Evolutionary conservation across 1,140 invertebrate genomes (phyloP).

Genomic region (Drosophila kurseongensis): DNA sequence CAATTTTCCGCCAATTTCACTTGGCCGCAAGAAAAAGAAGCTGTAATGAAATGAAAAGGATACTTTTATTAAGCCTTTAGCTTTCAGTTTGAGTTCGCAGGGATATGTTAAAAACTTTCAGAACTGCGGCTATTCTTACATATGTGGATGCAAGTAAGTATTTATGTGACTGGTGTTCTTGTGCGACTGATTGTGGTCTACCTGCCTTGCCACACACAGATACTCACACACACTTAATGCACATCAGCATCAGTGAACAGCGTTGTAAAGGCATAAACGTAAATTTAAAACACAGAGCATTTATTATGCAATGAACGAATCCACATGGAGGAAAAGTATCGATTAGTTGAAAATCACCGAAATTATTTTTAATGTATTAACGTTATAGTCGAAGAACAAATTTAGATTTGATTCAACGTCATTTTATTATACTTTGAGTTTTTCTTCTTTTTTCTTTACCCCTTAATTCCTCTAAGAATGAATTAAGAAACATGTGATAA

Average conservation of each 20-base stretch:
- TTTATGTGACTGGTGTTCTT: slow-evolving; percentile 12
- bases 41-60: slow-evolving; percentile 59
- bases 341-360: background rate
- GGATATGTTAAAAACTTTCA: slow-evolving; percentile 21
- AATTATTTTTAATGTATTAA: too few species aligned
- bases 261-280: slow-evolving; percentile 58
- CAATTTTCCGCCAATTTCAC: slow-evolving; percentile 49
- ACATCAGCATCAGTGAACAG: slow-evolving; percentile 44
- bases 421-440: too few species aligned
- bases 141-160: slow-evolving; percentile 1
- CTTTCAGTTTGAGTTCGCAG: slow-evolving; percentile 19
- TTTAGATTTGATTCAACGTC: too few species aligned
- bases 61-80: slow-evolving; percentile 71
- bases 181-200: slow-evolving; percentile 35
- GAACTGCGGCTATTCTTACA: slow-evolving; percentile 4
- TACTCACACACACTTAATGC: slow-evolving; percentile 55
- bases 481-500: too few species aligned
- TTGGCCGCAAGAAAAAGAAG: slow-evolving; percentile 49
- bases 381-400: too few species aligned
- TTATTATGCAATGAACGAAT: slow-evolving; percentile 65
- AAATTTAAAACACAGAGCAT: slow-evolving; percentile 71
- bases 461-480: too few species aligned
- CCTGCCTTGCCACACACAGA: slow-evolving; percentile 29
- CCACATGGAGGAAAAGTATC: slow-evolving; percentile 5
- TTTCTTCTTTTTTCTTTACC: background rate